Percentiles rank a stretch among this genome's conserved stretches.
These are phyloP conservation scores for Drosophila sechellia DNA, from an alignment of 1,140 invertebrate species.

Conservation along the genomic window DNA sequence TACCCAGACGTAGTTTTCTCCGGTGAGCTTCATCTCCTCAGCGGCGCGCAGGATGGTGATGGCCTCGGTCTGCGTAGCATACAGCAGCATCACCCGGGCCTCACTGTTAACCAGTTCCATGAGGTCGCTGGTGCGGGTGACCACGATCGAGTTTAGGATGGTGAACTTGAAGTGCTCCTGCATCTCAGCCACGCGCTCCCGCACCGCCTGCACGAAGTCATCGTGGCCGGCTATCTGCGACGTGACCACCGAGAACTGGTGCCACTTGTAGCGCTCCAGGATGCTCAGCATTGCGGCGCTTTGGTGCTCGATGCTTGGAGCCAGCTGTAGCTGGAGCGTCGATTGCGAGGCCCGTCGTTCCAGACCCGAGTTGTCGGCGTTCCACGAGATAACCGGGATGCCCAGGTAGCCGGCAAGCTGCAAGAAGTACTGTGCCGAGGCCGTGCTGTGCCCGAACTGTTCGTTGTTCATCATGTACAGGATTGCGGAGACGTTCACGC, in stretches of 20 bases:
- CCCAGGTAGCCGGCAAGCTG: constrained; percentile 94
- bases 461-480: constrained; percentile 97
- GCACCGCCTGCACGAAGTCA: constrained; percentile 96
- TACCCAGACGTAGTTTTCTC: constrained; percentile 98
- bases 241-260: constrained; percentile 97
- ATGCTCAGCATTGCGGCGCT: constrained; percentile 97
- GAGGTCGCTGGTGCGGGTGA: constrained; percentile 88
- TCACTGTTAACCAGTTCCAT: constrained; percentile 94
- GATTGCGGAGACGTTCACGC: constrained; percentile 95
- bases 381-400: constrained; percentile 97
- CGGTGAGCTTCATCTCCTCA: constrained; percentile 93
- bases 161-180: constrained; percentile 95
- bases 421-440: constrained; percentile 96
- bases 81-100: constrained; percentile 96
- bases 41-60: constrained; percentile 93
- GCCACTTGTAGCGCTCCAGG: constrained; percentile 97
- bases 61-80: constrained; percentile 95
- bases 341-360: constrained; percentile 92
- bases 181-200: constrained; percentile 93
- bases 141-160: constrained; percentile 92
- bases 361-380: constrained; percentile 96
- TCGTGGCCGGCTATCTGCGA: constrained; percentile 96
- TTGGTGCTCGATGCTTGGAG: constrained; percentile 97
- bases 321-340: constrained; percentile 94
- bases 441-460: constrained; percentile 93